Percentiles rank a stretch among this genome's conserved stretches.
phyloP scores from a whole-genome alignment of 2,113 vertebrate species.

The Apus apus region DNA sequence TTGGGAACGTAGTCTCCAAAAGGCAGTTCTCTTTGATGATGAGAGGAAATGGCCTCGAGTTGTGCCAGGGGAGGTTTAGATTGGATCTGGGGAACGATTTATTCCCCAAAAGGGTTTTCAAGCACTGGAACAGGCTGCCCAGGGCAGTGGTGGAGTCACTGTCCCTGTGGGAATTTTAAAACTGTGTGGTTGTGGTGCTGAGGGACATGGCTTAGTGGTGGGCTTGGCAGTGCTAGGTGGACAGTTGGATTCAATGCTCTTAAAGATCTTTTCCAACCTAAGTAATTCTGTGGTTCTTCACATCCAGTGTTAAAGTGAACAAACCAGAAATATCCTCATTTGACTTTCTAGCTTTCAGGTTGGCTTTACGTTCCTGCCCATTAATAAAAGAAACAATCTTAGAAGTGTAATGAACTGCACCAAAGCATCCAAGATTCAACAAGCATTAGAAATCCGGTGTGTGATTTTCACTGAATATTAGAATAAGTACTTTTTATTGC shows the following conservation, averaged over 20 bases:
- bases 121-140: background rate
- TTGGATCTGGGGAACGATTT: background rate
- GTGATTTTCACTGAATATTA: background rate
- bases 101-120: rapidly evolving
- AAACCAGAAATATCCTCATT: background rate
- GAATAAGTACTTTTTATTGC: background rate
- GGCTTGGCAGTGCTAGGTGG: background rate
- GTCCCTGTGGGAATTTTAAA: background rate
- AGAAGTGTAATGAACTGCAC: background rate
- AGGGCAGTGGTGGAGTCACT: background rate
- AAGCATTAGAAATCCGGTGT: background rate
- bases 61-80: background rate
- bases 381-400: background rate
- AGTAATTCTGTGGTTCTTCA: background rate
- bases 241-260: background rate
- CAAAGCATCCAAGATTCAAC: background rate
- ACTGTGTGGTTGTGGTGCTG: rapidly evolving
- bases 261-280: background rate
- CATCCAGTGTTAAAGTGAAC: background rate
- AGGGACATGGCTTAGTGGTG: background rate
- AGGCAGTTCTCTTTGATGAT: background rate
- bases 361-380: background rate
- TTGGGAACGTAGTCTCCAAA: background rate
- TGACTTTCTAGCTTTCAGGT: background rate
- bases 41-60: rapidly evolving